phyloP scores from a whole-genome alignment of 2,113 vertebrate genomes.

The Phocoena phocoena region DNA sequence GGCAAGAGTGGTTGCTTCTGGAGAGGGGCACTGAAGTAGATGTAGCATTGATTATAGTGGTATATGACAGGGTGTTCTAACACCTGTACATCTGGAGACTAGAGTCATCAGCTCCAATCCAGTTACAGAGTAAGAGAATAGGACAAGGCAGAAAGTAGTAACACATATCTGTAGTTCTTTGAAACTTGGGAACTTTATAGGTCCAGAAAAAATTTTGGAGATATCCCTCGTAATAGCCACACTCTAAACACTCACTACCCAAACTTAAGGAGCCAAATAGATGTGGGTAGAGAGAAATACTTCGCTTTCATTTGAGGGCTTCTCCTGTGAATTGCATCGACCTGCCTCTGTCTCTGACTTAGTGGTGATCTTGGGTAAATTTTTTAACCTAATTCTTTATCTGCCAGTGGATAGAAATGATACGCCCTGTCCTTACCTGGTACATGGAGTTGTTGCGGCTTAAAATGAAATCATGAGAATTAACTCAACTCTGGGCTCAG shows the following conservation, averaged over 20 bases:
- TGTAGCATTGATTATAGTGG: neutral
- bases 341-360: neutral
- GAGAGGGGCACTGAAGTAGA: neutral
- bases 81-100: neutral
- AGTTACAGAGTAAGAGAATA: neutral
- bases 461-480: conserved; percentile 29
- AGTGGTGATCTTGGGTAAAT: neutral
- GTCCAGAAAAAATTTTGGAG: conserved; percentile 1
- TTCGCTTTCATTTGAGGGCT: neutral
- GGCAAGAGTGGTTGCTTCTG: neutral
- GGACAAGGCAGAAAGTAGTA: neutral
- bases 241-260: neutral
- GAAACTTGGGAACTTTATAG: neutral
- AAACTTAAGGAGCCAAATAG: neutral
- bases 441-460: neutral
- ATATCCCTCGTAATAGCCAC: neutral
- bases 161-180: neutral
- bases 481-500: neutral
- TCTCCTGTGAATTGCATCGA: neutral
- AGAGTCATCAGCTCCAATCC: neutral
- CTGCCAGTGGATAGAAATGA: neutral
- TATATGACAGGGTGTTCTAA: neutral
- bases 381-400: conserved; percentile 1
- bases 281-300: neutral
- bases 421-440: neutral